Conservation (phyloP, 2,797 vertebrate genomes). For the Sylvia borin region DNA sequence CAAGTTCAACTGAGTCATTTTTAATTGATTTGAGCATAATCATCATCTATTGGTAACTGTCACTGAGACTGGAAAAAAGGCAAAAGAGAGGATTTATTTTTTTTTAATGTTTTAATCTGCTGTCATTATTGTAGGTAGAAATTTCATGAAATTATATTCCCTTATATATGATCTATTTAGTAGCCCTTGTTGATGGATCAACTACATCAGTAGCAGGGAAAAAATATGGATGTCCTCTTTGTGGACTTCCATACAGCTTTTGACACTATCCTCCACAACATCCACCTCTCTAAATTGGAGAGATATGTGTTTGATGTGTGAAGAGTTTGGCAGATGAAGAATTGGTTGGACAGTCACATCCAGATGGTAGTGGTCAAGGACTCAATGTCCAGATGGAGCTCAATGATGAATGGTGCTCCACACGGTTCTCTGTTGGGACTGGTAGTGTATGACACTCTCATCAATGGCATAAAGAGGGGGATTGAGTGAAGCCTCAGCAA, state of each 20-base stretch:
- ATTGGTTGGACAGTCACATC: background rate
- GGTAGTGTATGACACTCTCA: background rate
- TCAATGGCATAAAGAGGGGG: background rate
- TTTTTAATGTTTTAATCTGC: background rate
- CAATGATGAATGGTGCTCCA: background rate
- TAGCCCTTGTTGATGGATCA: background rate
- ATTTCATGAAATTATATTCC: background rate
- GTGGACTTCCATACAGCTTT: background rate
- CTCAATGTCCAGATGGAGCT: background rate
- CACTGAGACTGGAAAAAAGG: background rate
- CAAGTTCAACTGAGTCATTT: background rate
- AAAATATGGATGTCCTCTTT: accelerated
- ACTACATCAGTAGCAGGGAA: background rate
- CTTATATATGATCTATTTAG: background rate
- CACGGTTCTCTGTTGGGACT: accelerated
- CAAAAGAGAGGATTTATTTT: background rate
- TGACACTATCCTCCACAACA: background rate
- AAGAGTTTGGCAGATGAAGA: background rate
- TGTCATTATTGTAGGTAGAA: background rate
- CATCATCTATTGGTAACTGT: background rate
- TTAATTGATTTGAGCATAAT: background rate
- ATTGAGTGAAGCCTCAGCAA: background rate
- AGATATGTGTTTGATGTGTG: background rate
- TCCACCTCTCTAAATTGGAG: background rate
- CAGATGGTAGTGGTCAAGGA: background rate